Evolutionary conservation across 2,888 invertebrate genomes (phyloP).

Genomic region (Cheilosia grossa): DNA sequence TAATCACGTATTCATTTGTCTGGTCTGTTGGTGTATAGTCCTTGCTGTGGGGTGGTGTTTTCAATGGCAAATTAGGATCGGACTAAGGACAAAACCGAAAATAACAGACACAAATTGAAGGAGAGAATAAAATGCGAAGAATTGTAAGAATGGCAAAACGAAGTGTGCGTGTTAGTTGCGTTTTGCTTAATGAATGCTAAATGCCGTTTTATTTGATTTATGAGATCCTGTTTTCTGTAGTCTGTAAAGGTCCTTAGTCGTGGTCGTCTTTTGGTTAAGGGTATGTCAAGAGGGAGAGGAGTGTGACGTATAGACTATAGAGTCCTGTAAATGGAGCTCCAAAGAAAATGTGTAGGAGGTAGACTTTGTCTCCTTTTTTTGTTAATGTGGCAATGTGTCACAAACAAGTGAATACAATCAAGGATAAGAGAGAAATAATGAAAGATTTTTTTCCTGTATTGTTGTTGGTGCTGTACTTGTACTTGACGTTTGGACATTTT

Average conservation of each 20-base stretch:
- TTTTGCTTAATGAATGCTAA: slow-evolving; percentile 72
- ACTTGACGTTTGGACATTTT: neutral
- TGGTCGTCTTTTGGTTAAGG: neutral
- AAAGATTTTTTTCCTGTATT: neutral
- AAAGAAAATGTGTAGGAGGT: slow-evolving; percentile 22
- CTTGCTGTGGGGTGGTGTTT: slow-evolving; percentile 8
- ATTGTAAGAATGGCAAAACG: slow-evolving; percentile 18
- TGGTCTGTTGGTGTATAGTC: neutral
- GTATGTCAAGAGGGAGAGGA: neutral
- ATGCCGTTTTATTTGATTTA: slow-evolving; percentile 73
- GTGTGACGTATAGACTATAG: too few species aligned
- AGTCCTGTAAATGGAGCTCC: slow-evolving; percentile 31
- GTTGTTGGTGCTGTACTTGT: too few species aligned
- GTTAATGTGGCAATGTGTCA: slow-evolving; percentile 24
- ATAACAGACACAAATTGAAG: slow-evolving; percentile 22
- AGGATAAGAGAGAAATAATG: slow-evolving; percentile 31
- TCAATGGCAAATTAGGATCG: slow-evolving; percentile 54
- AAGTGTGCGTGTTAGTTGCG: slow-evolving; percentile 62
- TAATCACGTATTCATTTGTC: slow-evolving; percentile 66
- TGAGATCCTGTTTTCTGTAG: slow-evolving; percentile 32
- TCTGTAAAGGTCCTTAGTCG: neutral
- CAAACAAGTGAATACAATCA: slow-evolving; percentile 56
- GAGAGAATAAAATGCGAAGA: neutral
- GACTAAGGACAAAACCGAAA: slow-evolving; percentile 29
- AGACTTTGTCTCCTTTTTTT: neutral